Percentiles rank a stretch among this genome's conserved stretches.
Conservation (phyloP, 2,113 vertebrate genomes). For the Saccopteryx leptura region DNA sequence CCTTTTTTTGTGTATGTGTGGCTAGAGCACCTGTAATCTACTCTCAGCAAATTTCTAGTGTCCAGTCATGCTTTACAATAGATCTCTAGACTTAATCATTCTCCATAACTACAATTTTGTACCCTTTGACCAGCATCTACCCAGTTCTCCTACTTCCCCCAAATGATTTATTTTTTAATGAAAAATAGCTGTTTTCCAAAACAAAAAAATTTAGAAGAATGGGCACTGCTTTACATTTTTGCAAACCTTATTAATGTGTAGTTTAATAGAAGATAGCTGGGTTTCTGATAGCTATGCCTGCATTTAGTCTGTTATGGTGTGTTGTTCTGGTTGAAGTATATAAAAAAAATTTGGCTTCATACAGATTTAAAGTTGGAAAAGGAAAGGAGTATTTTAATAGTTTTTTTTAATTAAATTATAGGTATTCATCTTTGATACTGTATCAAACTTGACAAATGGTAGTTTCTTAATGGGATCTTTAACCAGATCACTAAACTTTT, state of each 20-base stretch:
- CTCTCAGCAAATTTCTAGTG: slow-evolving; percentile 7
- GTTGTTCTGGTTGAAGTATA: slow-evolving; percentile 37
- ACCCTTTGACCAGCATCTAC: neutral
- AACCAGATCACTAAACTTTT: slow-evolving; percentile 27
- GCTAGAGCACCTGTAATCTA: neutral
- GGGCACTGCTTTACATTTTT: slow-evolving; percentile 47
- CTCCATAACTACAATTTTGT: neutral
- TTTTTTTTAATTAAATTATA: slow-evolving; percentile 12
- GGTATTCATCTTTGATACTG: slow-evolving; percentile 9
- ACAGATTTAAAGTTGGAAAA: slow-evolving; percentile 28
- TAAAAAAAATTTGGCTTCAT: slow-evolving; percentile 37
- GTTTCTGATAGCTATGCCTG: slow-evolving; percentile 51
- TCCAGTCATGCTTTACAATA: neutral
- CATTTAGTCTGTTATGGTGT: neutral
- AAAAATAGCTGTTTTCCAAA: slow-evolving; percentile 49
- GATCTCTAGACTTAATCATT: neutral
- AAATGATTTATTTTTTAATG: slow-evolving; percentile 28
- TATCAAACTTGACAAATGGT: neutral
- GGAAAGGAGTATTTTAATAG: slow-evolving; percentile 47
- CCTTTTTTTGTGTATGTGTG: neutral
- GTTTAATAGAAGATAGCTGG: slow-evolving; percentile 35
- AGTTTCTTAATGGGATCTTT: slow-evolving; percentile 53
- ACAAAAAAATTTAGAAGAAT: slow-evolving; percentile 47
- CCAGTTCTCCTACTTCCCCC: neutral
- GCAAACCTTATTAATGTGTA: slow-evolving; percentile 20